phyloP scores from a whole-genome alignment of 2,113 vertebrate species.

The Halichoerus grypus region DNA sequence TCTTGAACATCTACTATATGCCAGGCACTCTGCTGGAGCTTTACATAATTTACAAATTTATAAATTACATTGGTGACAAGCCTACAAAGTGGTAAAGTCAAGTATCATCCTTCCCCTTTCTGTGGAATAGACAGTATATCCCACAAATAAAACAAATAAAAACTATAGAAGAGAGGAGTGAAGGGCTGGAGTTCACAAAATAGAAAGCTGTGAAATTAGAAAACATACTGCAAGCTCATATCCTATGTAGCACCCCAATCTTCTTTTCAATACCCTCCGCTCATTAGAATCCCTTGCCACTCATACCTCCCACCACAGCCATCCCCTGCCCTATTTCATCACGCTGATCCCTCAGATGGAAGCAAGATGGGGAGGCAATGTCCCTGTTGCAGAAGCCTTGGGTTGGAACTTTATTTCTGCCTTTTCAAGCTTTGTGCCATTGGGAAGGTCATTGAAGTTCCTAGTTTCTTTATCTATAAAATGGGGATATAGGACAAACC shows the following conservation, averaged over 20 bases:
- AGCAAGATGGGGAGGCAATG: not conserved
- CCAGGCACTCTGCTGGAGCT: not conserved
- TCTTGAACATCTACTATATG: not conserved
- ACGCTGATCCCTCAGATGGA: not conserved
- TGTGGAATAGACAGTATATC: not conserved
- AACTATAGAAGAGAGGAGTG: not conserved
- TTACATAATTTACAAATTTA: not conserved
- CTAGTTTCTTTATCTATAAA: not conserved
- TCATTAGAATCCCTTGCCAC: not conserved
- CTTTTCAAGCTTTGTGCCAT: not conserved
- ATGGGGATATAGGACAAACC: not conserved
- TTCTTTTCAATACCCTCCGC: not conserved
- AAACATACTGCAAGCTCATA: not conserved
- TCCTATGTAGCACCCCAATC: not conserved
- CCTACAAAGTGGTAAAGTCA: not conserved
- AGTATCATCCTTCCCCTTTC: not conserved
- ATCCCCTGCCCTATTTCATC: not conserved
- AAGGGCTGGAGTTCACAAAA: not conserved
- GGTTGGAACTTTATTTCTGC: not conserved
- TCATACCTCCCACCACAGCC: not conserved
- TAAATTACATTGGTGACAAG: not conserved
- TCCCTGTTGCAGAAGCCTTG: not conserved
- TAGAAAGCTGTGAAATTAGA: not conserved
- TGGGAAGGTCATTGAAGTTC: slow-evolving; percentile 10
- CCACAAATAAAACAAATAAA: not conserved